These are phyloP conservation scores for Aleiodes sp. DNA, from an alignment of 1,140 invertebrate genomes.

Conservation along the genomic window DNA sequence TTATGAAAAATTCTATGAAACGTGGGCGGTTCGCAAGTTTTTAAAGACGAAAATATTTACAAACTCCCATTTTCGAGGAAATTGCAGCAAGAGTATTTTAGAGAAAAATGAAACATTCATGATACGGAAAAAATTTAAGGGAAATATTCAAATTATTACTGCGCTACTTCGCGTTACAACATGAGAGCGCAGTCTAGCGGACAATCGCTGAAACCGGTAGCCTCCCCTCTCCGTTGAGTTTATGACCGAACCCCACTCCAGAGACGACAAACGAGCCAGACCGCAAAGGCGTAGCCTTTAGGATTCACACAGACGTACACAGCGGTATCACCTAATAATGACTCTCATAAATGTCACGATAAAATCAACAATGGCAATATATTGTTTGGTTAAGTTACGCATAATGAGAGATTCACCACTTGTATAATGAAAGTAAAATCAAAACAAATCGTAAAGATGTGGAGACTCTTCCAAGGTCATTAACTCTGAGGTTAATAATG, in stretches of 20 bases:
- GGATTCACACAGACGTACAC: slow-evolving; percentile 49
- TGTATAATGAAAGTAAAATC: slow-evolving; percentile 61
- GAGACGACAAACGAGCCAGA: slow-evolving; percentile 45
- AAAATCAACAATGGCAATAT: slow-evolving; percentile 63
- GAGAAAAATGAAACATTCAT: too few relatives aligned
- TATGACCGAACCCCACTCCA: slow-evolving; percentile 26
- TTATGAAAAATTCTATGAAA: too few relatives aligned
- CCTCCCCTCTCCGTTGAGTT: slow-evolving; percentile 50
- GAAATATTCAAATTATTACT: too few relatives aligned
- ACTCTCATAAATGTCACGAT: slow-evolving; percentile 65
- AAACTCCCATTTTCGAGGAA: too few relatives aligned
- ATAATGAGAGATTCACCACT: slow-evolving; percentile 54
- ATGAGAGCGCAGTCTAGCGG: slow-evolving; percentile 58
- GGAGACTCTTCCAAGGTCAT: slow-evolving; percentile 19
- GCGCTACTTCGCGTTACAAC: too few relatives aligned
- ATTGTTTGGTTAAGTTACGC: slow-evolving; percentile 59
- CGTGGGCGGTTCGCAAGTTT: too few relatives aligned
- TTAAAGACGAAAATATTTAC: too few relatives aligned
- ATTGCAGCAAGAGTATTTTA: too few relatives aligned
- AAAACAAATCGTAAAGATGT: slow-evolving; percentile 63
- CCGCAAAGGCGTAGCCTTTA: slow-evolving; percentile 64
- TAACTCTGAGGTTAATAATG: neutral
- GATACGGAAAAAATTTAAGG: too few relatives aligned
- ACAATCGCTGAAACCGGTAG: slow-evolving; percentile 52
- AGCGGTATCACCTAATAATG: slow-evolving; percentile 63